Base-by-base conservation (phyloP, 2,113 vertebrate genomes). In the Charina bottae region DNA sequence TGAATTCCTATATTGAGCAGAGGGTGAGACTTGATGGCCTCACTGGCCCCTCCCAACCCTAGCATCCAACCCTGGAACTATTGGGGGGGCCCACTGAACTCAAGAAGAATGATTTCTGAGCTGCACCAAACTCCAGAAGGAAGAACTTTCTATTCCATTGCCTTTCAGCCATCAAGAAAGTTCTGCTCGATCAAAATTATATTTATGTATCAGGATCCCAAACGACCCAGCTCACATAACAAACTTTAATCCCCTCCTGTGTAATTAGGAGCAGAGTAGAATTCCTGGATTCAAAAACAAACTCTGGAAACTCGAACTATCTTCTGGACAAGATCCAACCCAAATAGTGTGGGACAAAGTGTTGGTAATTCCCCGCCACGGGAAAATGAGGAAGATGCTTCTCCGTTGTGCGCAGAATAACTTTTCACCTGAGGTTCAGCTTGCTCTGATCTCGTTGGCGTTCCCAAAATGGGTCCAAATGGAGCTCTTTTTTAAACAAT, bases 101-200 rank as follows among this genome's bases (percentile, higher is more conserved):
- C 23, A 62, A 26, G 60, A 62, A 23, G 60, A 13, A 6, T 15
- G 64, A 19, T 72, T 72, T 33, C 68, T 19, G n/a, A 17, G 13
- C 68, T 2, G n/a, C 15, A 17, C n/a, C 68, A 0, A 17, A 17
- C n/a, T 17, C 64, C 64, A 17, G 64, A 33, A 72, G 28, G 8
- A 68, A n/a, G 6, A 0, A 33, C 9, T 33, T 15, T 33, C 12
- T 12, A 15, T 15, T 17, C 2, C n/a, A 0, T 2, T 7, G n/a
- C 68, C 6, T 33, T 8, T 8, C n/a, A 7, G 13, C 6, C 2
- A 6, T 6, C 2, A 2, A 6, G 2, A 72, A 5, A 72, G n/a
- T 72, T 72, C 64, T 33, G 64, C n/a, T 72, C 6, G 2, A 72
- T 72, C 64, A 72, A 72, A 72, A 72, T 7, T 72, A 33, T 72